Base-by-base conservation (phyloP, 2,797 vertebrate genomes). In the Apogon hyalosoma region DNA sequence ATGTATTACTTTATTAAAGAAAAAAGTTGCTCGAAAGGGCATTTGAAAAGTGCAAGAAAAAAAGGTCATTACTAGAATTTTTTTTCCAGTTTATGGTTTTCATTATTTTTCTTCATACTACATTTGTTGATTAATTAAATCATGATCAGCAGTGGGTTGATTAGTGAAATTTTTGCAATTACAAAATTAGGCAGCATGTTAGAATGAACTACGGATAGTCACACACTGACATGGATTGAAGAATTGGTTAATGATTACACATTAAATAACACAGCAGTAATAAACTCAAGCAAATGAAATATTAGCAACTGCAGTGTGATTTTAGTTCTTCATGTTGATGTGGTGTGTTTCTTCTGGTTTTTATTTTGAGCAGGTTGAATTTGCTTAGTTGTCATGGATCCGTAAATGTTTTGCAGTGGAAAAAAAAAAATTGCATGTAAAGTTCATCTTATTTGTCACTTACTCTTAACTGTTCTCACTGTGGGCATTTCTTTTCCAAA, bases 401-500 rank as follows among this genome's bases (percentile, higher is more conserved):
- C 3, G 33, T 36, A 36, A 8, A 36, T 36, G 33, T 10, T 36
- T 36, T 33, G 6, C 11, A n/a, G 40, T 42, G n/a, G 2, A 2
- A 21, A 21, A 28, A 28, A 28, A 6, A 28, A 5, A 28, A 5
- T 28, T 28, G 24, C 14, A 43, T 43, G 14, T n/a, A 43, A 15
- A 43, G 41, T 43, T 43, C 41, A 15, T 43, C 41, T 14, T 12
- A n/a, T 18, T 49, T 13, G 5, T 31, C 47, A 7, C 14, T 28
- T 28, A n/a, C 14, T 21, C 19, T 3, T 28, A 3, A 55, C 31
- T 52, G 14, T 52, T 54, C 36, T 33, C 39, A 15, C 19, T 47
- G 7, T 49, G 7, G 1, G 11, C 43, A 47, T 50, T 41, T 24
- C 28, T 62, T 14, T 65, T 51, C 60, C 18, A 39, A 38, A 11